Evolutionary conservation across 2,888 invertebrate genomes (phyloP), one percentile per base, ranked within the genome.

Genomic region (Drosophila aldrichi): DNA sequence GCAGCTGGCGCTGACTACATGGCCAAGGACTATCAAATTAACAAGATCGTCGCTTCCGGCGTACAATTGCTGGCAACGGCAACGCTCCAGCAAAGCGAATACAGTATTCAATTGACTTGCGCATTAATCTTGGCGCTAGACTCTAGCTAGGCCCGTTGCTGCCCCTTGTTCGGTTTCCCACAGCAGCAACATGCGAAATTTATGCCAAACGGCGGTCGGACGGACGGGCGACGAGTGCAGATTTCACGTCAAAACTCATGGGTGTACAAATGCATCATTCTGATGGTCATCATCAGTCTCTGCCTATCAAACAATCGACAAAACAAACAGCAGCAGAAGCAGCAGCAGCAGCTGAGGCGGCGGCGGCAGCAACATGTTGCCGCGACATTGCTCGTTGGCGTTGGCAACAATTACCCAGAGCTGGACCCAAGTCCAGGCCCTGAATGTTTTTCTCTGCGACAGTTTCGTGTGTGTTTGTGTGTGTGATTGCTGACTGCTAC

Each of bases 261-360:
- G 90, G 90, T 91, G 91, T 91, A 91, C 89, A 82, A 89, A 91
- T 91, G 88, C 91, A 91, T 91, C 91, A 91, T 91, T 91, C 90
- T 90, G 91, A 91, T 91, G 91, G 90, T 90, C 91, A 91, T 90
- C 91, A 91, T 91, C 91, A 91, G 91, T 91, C 91, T 86, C 89
- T 88, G 81, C 79, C 85, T 91, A 91, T 91, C 91, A 91, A 90
- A 84, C 83, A 81, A 87, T 87, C 89, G 88, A 86, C 83, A 82
- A 84, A 67, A 71, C 71, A 74, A 78, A 74, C 70, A 79, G 74
- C 82, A 61, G 62, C 70, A 68, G 48, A 52, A 34, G 66, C 48
- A 64, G 40, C 43, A 29, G 52, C 60, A 4, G 49, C 69, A 8
- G 8, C 8, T 8, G 29, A 8, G 3, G 55, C 36, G 12, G 68